These are phyloP conservation scores for Neogale vison DNA, from an alignment of 2,113 vertebrate genomes.

Conservation along the genomic window DNA sequence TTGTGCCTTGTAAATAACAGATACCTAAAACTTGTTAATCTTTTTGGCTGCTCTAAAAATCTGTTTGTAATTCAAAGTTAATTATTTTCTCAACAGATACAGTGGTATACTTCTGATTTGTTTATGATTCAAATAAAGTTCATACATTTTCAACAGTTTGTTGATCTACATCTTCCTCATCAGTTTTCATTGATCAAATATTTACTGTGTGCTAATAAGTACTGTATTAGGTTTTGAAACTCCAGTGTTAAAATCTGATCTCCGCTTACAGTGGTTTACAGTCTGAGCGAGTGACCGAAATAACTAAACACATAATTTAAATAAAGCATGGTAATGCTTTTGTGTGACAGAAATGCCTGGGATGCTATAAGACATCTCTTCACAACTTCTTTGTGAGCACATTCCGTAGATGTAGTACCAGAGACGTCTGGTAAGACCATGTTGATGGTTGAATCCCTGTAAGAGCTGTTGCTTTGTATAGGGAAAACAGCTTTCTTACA, in stretches of 20 bases:
- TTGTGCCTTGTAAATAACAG: neutral
- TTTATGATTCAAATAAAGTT: conserved; percentile 15
- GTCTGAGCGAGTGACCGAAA: neutral
- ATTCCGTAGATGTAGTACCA: neutral
- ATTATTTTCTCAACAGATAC: conserved; percentile 15
- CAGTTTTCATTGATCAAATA: conserved; percentile 12
- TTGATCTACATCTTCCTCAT: neutral
- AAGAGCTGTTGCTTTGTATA: neutral
- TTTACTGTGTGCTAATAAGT: neutral
- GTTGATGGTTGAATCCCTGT: neutral
- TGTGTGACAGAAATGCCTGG: neutral
- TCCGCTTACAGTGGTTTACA: neutral
- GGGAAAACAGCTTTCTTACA: neutral
- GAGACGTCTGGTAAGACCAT: neutral
- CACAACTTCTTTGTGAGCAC: neutral
- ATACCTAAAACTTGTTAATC: neutral
- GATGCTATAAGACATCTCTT: neutral
- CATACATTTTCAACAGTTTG: neutral
- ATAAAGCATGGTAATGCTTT: neutral
- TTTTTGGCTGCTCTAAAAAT: neutral
- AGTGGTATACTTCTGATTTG: neutral
- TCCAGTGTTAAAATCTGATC: neutral
- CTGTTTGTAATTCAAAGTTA: conserved; percentile 23
- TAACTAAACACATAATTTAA: neutral
- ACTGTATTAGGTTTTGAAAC: neutral